Percentiles rank a stretch among this genome's conserved stretches.
phyloP scores from a whole-genome alignment of 2,797 vertebrate genomes.

The Microcaecilia unicolor region DNA sequence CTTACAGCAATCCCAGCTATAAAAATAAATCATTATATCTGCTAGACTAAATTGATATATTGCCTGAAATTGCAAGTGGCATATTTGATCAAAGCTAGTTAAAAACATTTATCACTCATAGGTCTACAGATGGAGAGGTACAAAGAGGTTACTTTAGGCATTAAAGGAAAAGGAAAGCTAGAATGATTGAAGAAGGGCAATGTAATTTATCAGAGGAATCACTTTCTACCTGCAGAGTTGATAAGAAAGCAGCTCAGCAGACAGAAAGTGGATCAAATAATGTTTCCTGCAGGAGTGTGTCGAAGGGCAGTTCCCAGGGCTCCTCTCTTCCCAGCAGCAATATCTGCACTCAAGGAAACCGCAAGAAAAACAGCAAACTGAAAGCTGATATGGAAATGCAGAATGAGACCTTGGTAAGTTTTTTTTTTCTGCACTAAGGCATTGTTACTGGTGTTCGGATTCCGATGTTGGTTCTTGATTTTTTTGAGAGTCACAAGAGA shows the following conservation, averaged over 20 bases:
- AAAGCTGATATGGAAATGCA: conserved; percentile 68
- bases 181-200: conserved; percentile 52
- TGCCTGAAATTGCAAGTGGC: conserved; percentile 53
- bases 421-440: conserved; percentile 3
- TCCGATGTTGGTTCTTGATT: conserved; percentile 10
- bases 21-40: conserved; percentile 39
- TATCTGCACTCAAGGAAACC: conserved; percentile 55
- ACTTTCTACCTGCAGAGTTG: conserved; percentile 63
- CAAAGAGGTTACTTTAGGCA: conserved; percentile 45
- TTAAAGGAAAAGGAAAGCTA: conserved; percentile 39
- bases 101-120: conserved; percentile 52
- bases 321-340: conserved; percentile 51
- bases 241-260: conserved; percentile 59
- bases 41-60: conserved; percentile 48
- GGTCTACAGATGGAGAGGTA: conserved; percentile 46
- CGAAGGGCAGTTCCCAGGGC: conserved; percentile 64
- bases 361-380: conserved; percentile 65
- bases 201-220: conserved; percentile 67
- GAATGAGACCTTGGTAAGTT: conserved; percentile 68
- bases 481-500: conserved; percentile 1
- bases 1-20: conserved; percentile 35
- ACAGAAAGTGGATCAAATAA: conserved; percentile 64
- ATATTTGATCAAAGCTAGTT: conserved; percentile 56
- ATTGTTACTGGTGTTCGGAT: conserved; percentile 11
- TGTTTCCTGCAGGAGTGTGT: conserved; percentile 66